Evolutionary conservation across 1,140 invertebrate species (phyloP), one percentile per base, ranked within the genome.

Genomic region (Rhysida immarginata): DNA sequence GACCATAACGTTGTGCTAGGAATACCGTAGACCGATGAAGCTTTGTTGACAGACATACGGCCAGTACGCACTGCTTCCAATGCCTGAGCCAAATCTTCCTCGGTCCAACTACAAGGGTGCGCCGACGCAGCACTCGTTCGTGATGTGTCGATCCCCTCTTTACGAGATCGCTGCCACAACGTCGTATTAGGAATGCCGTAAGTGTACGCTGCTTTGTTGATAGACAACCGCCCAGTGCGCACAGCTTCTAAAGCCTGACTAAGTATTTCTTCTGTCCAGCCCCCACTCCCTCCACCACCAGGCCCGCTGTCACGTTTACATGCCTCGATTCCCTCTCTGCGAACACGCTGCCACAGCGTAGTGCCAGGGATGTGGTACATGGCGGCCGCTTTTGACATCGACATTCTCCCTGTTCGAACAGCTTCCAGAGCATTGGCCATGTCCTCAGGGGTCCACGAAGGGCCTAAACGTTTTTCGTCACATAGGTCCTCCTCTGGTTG

Each of bases 101-200:
- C 86, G 54, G 84, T 83, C 21, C 83, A 82, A 26, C 81, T 81
- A 85, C 85, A 90, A 2, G 84, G 80, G n/a, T 85, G 87, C 16
- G 86, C 85, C 59, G 85, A 85, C n/a, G 85, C 85, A 73, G 88
- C 88, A 71, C 89, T 89, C 1, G 86, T 86, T 26, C 85, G 84
- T 21, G 87, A 84, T 61, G 90, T 71, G 59, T 86, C 78, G 63
- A 91, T 91, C 50, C 86, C 86, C 71, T 91, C 87, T 48, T 27
- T 35, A 2, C 53, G 53, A 8, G 53, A 55, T 11, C 53, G 26
- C 24, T 58, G 53, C 43, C 53, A 58, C 2, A 29, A 42, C 18
- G 44, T 56, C 1, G 52, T 46, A 20, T 45, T 57, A 24, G 52
- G 49, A 13, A 57, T 57, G 3, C 26, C 26, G 23, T 45, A 55